phyloP scores from a whole-genome alignment of 2,888 invertebrate species.

The Machimus rusticus region DNA sequence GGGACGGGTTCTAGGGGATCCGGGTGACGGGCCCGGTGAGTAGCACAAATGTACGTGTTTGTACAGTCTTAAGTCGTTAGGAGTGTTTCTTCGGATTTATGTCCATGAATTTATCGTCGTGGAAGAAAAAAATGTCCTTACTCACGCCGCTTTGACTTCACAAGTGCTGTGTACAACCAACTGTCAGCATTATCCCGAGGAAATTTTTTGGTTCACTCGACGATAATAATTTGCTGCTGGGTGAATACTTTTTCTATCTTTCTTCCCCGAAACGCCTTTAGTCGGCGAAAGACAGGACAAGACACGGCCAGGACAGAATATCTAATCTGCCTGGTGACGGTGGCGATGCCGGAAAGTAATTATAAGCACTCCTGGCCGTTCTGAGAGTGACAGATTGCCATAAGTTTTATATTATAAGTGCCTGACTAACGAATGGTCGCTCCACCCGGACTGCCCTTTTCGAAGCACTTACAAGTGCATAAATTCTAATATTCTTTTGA shows the following conservation, averaged over 20 bases:
- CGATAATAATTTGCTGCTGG: constrained; percentile 33
- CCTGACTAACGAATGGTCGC: background rate
- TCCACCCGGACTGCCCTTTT: background rate
- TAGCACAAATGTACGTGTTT: constrained; percentile 7
- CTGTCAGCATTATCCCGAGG: constrained; percentile 29
- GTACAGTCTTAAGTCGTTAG: constrained; percentile 23
- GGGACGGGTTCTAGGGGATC: too few relatives aligned
- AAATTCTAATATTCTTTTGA: constrained; percentile 6
- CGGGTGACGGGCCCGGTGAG: background rate
- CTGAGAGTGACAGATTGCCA: constrained; percentile 28
- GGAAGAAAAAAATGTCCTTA: constrained; percentile 38
- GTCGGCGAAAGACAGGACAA: background rate
- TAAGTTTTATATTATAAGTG: constrained; percentile 23
- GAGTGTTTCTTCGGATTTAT: constrained; percentile 38
- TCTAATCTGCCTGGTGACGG: background rate
- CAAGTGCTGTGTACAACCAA: constrained; percentile 40
- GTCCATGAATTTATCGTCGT: constrained; percentile 37
- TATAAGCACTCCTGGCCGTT: constrained; percentile 16
- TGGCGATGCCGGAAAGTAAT: constrained; percentile 25
- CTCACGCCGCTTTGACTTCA: constrained; percentile 38
- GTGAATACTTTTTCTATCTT: constrained; percentile 26
- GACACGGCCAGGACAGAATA: background rate
- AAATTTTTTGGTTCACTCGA: constrained; percentile 28
- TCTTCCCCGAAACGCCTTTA: constrained; percentile 4
- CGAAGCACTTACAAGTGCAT: constrained; percentile 2